Conservation (phyloP, 1,140 invertebrate genomes). For the Maniola jurtina region DNA sequence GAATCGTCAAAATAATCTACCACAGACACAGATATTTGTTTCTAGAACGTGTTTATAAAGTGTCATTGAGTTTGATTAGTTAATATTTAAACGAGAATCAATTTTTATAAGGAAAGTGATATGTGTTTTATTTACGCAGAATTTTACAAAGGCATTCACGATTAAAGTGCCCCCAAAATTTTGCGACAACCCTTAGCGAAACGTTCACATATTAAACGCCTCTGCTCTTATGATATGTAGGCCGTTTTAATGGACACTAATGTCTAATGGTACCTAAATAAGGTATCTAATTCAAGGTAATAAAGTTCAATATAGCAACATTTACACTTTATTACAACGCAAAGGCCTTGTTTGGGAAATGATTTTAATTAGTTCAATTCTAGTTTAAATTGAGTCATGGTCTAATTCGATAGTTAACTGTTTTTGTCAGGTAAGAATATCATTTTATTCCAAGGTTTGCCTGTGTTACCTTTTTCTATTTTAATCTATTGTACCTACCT, state of each 20-base stretch:
- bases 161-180: neutral
- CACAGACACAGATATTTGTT: too few species aligned
- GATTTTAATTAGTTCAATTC: slow-evolving; percentile 27
- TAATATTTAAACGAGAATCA: too few species aligned
- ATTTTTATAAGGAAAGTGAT: too few species aligned
- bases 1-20: too few species aligned
- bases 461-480: neutral
- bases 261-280: neutral
- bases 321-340: neutral
- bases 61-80: too few species aligned
- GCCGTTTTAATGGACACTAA: slow-evolving; percentile 10
- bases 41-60: too few species aligned
- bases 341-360: slow-evolving; percentile 20
- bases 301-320: slow-evolving; percentile 11
- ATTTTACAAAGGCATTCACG: too few species aligned
- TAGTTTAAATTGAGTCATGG: slow-evolving; percentile 18
- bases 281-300: slow-evolving; percentile 4
- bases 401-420: slow-evolving; percentile 10
- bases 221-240: slow-evolving; percentile 20
- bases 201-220: neutral
- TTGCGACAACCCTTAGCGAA: neutral
- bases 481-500: neutral
- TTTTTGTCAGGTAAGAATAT: slow-evolving; percentile 21
- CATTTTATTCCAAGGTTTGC: slow-evolving; percentile 14
- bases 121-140: too few species aligned